These are phyloP conservation scores for Hybos culiciformis DNA, from an alignment of 2,888 invertebrate genomes.

Conservation along the genomic window DNA sequence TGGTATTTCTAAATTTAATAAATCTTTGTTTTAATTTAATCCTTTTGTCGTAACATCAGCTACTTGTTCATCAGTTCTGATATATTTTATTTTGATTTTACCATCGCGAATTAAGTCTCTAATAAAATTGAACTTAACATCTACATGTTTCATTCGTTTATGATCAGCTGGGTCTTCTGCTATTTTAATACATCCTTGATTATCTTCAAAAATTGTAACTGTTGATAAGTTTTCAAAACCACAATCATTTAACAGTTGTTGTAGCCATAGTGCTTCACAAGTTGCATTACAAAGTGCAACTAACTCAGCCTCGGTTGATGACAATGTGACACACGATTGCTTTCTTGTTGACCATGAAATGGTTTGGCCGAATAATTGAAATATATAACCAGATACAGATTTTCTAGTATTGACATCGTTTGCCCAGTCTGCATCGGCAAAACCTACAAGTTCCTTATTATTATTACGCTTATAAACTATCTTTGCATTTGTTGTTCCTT, in stretches of 20 bases:
- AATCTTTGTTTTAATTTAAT: not conserved
- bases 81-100: not conserved
- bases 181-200: constrained; percentile 10
- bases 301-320: no score
- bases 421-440: constrained; percentile 12
- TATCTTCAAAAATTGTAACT: constrained; percentile 7
- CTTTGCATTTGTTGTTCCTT: no score
- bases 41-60: not conserved
- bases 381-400: constrained; percentile 11
- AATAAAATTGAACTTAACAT: constrained; percentile 10
- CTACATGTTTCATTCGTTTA: constrained; percentile 11
- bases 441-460: constrained; percentile 5
- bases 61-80: not conserved
- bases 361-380: constrained; percentile 10
- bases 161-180: constrained; percentile 12
- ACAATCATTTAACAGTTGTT: constrained; percentile 5
- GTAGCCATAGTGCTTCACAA: constrained; percentile 8
- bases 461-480: no score
- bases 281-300: constrained; percentile 7
- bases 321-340: no score
- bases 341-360: constrained; percentile 7
- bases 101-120: constrained; percentile 4
- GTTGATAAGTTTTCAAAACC: not conserved
- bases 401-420: constrained; percentile 11
- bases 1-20: not conserved